phyloP scores from a whole-genome alignment of 2,888 invertebrate species.

The Scaptomyza polygonia region DNA sequence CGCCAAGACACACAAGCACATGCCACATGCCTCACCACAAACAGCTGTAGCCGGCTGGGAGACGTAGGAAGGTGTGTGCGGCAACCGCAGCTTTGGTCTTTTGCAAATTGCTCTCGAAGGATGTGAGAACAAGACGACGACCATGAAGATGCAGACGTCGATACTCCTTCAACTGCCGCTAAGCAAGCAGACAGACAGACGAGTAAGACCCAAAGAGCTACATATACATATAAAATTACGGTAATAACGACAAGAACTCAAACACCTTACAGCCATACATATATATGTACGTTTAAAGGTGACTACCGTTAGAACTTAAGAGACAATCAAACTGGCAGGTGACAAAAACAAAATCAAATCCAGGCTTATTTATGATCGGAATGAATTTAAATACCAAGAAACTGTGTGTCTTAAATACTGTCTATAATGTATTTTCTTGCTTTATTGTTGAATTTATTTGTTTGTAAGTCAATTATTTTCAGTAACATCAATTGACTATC shows the following conservation, averaged over 20 bases:
- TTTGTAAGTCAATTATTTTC: neutral
- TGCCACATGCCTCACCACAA: conserved; percentile 20
- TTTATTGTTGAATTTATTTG: no score
- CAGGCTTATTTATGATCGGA: neutral
- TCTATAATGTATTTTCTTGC: no score
- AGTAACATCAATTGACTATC: neutral
- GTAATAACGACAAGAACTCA: conserved; percentile 48
- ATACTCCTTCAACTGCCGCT: conserved; percentile 23
- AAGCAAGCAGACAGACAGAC: neutral
- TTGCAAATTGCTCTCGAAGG: conserved; percentile 67
- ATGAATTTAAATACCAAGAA: no score
- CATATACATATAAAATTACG: conserved; percentile 52
- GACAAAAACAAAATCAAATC: neutral
- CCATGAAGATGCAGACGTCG: conserved; percentile 35
- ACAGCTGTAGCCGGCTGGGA: conserved; percentile 33
- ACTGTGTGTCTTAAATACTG: no score
- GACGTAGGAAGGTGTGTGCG: neutral
- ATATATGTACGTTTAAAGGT: neutral
- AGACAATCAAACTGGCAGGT: neutral
- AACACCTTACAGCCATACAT: conserved; percentile 1
- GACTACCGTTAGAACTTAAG: neutral
- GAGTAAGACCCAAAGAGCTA: conserved; percentile 18
- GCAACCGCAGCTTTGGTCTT: conserved; percentile 38
- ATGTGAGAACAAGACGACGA: conserved; percentile 42
- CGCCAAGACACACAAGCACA: conserved; percentile 10